Conservation (phyloP, 2,113 vertebrate species). For the Grantiella picta region DNA sequence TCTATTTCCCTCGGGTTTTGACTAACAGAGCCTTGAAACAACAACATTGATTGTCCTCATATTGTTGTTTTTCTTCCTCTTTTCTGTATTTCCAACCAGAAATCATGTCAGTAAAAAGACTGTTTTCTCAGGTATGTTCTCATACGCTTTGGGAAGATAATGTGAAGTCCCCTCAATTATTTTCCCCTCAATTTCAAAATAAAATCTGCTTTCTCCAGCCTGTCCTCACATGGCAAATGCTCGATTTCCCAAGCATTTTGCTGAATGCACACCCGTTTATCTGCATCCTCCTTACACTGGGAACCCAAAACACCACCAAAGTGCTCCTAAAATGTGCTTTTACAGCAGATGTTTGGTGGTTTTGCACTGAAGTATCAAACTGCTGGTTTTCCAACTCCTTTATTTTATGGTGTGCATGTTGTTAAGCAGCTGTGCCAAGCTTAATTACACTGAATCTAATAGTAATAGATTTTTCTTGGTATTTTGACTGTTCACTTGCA, state of each 20-base stretch:
- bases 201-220: background rate
- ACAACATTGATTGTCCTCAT: background rate
- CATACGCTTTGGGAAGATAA: background rate
- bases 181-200: background rate
- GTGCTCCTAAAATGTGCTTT: background rate
- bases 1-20: background rate
- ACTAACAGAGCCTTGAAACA: background rate
- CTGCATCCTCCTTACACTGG: background rate
- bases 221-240: background rate
- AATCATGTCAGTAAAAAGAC: fast-evolving
- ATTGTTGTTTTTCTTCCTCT: fast-evolving
- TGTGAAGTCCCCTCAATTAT: fast-evolving
- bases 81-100: background rate
- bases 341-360: background rate
- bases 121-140: background rate
- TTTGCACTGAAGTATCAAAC: background rate
- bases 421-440: background rate
- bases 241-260: fast-evolving
- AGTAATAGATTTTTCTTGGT: background rate
- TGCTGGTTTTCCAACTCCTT: background rate
- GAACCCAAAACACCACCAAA: background rate
- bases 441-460: background rate
- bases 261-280: background rate
- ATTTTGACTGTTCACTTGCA: background rate
- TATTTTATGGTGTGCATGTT: background rate